These are phyloP conservation scores for Lateolabrax maculatus DNA, from an alignment of 2,797 vertebrate genomes.

Conservation along the genomic window DNA sequence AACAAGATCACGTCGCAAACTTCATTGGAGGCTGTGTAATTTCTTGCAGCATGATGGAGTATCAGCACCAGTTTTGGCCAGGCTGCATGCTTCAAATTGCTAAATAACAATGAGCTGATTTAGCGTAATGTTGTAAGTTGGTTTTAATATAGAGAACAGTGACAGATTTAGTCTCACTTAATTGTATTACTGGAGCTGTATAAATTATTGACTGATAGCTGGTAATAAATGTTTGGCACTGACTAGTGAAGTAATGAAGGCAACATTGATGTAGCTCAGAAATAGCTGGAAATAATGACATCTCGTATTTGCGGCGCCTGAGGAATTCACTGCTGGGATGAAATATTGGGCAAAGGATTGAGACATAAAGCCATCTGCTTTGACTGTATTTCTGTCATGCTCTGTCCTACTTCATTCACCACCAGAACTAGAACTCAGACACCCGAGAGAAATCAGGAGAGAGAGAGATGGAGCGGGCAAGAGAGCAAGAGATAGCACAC, in stretches of 20 bases:
- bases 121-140: conserved; percentile 1
- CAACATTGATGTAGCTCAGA: conserved; percentile 25
- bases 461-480: conserved; percentile 6
- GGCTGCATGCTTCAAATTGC: conserved; percentile 2
- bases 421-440: conserved; percentile 26
- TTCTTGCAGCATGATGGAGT: not conserved
- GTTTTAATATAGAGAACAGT: conserved; percentile 13
- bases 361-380: conserved; percentile 70
- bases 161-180: conserved; percentile 44
- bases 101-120: conserved; percentile 36
- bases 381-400: conserved; percentile 66
- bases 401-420: conserved; percentile 61
- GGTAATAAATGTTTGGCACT: conserved; percentile 50
- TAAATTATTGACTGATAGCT: conserved; percentile 36
- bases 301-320: conserved; percentile 31
- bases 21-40: not conserved
- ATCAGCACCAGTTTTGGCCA: not conserved
- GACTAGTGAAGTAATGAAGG: conserved; percentile 31
- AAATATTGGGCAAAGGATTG: conserved; percentile 60
- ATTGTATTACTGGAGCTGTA: conserved; percentile 27
- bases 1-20: not conserved
- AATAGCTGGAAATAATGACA: conserved; percentile 53
- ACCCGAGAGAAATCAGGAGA: conserved; percentile 22
- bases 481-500: conserved; percentile 19
- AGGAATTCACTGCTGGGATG: conserved; percentile 43